Conservation (phyloP, 2,888 invertebrate genomes). For the Pterobdella sp. region DNA sequence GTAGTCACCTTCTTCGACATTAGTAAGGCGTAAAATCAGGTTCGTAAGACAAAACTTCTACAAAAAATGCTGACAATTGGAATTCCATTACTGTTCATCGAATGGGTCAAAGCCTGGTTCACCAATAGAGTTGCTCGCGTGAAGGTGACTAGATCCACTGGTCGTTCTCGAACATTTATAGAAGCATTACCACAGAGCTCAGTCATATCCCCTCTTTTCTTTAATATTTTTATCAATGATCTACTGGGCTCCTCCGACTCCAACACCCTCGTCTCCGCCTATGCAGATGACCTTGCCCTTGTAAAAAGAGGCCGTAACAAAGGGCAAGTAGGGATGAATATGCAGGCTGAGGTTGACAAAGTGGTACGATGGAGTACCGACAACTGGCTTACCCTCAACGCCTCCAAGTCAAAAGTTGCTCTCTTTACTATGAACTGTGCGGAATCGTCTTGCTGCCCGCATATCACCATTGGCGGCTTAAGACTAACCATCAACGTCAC, state of each 20-base stretch:
- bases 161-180: not conserved
- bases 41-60: not conserved
- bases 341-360: not conserved
- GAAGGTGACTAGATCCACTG: not conserved
- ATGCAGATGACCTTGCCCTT: not conserved
- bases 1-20: not conserved
- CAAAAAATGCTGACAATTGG: not conserved
- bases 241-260: not conserved
- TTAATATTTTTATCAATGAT: not conserved
- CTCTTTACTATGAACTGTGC: no score
- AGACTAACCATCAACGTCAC: no score
- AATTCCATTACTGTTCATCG: not conserved
- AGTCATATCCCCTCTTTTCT: not conserved
- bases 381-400: not conserved
- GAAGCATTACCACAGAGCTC: not conserved
- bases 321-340: not conserved
- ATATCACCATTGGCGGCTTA: no score
- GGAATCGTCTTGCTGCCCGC: no score
- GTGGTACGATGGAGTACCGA: not conserved
- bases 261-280: not conserved
- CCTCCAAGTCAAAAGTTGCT: no score
- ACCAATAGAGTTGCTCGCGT: not conserved
- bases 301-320: not conserved
- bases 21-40: not conserved
- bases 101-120: not conserved